Percentiles rank a stretch among this genome's conserved stretches.
Evolutionary conservation across 2,113 vertebrate genomes (phyloP).

Genomic region (Colaptes auratus): DNA sequence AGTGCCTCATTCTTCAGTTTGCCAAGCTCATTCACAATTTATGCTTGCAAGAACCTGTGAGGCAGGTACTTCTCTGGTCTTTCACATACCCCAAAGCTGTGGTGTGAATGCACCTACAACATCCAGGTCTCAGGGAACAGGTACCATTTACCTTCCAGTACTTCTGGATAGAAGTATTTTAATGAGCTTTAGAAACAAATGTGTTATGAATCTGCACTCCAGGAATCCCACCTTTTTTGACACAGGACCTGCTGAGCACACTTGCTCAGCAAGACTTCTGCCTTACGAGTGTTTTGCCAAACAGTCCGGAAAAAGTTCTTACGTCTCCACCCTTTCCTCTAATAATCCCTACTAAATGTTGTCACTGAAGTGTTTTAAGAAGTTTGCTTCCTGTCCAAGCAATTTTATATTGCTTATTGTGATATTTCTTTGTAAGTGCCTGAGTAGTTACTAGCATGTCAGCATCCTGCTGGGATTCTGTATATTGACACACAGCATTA

Average conservation of each 20-base stretch:
- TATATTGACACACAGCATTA: not conserved
- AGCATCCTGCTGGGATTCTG: not conserved
- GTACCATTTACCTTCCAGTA: not conserved
- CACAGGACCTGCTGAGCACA: not conserved
- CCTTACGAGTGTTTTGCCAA: not conserved
- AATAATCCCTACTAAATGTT: slow-evolving; percentile 11
- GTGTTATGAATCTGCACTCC: not conserved
- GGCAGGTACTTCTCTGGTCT: not conserved
- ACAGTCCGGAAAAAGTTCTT: not conserved
- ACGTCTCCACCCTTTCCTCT: slow-evolving; percentile 57
- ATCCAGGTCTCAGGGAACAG: not conserved
- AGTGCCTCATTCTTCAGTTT: not conserved
- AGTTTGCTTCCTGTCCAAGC: slow-evolving; percentile 37
- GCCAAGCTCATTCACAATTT: not conserved
- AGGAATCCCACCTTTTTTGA: not conserved
- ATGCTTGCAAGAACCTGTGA: not conserved
- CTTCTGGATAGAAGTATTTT: not conserved
- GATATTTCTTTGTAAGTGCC: not conserved
- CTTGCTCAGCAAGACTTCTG: not conserved
- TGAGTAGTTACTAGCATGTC: not conserved
- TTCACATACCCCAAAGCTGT: not conserved
- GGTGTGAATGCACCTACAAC: not conserved
- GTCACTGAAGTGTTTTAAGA: slow-evolving; percentile 35
- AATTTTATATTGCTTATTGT: slow-evolving; percentile 27
- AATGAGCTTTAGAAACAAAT: not conserved